Base-by-base conservation (phyloP, 2,888 invertebrate genomes). In the Diarsia rubi region DNA sequence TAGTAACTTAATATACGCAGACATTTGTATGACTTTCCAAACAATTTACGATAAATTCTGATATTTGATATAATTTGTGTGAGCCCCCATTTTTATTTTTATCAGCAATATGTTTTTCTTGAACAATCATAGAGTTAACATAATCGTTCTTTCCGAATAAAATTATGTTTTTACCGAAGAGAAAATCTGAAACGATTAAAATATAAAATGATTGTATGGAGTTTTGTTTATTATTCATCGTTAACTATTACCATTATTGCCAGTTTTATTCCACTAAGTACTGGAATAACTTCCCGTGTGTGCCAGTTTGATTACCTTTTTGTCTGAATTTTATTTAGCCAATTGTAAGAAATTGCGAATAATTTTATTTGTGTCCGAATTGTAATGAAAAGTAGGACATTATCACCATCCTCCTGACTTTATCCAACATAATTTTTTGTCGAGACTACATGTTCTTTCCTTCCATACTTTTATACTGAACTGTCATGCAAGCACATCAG, bases 11-110 rank as follows among this genome's bases (percentile, higher is more conserved):
- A 82, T 82, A 74, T 60, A 83, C 59, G 19, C 45, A 64, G 44
- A 57, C 60, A 73, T 83, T 83, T 73, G 24, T 83, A 73, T 60
- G 75, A 73, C 73, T 83, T 79, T 65, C 45, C 54, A 31, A 82
- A 82, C 47, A 83, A 73, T 80, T 37, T 24, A 27, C 42, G 19
- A 67, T 67, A 75, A n/a, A 66, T 73, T 79, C 27, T 62, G 75
- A 76, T 27, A 79, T 76, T 76, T 44, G 68, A 80, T 79, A 63
- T 62, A 57, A 74, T 73, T 79, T 60, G 19, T 21, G 19, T 64
- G 12, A 12, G 52, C 24, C 24, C 16, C n/a, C 9, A 45, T 37
- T 52, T 77, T 65, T 60, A 52, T 70, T 64, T 73, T 42, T 11
- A 14, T 24, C 14, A 47, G 1, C 12, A 62, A 54, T 52, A 52